Evolutionary conservation across 2,797 vertebrate genomes (phyloP), one percentile per base, ranked within the genome.

Genomic region (Gymnothorax reevesii): DNA sequence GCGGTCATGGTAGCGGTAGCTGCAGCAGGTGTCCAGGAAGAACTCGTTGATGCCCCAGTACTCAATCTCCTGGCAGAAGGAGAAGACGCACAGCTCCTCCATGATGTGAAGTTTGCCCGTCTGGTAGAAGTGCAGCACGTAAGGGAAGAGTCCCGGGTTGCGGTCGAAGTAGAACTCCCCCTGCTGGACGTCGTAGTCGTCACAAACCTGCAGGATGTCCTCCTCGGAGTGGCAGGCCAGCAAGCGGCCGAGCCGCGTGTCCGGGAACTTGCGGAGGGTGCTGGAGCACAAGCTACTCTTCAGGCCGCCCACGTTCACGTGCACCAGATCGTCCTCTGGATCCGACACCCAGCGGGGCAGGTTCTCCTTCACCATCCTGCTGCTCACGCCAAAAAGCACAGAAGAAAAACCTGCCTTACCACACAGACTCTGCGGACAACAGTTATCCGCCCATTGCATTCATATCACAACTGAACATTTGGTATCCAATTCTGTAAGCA

Each of bases 41-140:
- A 97, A 97, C 88, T 99, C 98, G 0, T 98, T 98, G 95, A 99
- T 98, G 92, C 98, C 98, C 98, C 98, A 99, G 92, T 99, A 99
- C 92, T 99, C 98, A 0, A 99, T 98, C 95, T 99, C 98, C 94
- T 99, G 98, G 92, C 97, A 98, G 93, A 99, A 99, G 91, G 98
- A 99, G 94, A 99, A 99, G 89, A 99, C 97, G 0, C 98, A 99
- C 88, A 99, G 94, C 94, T 99, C 98, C 77, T 99, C 98, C 95
- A 98, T 98, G 92, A 99, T 95, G 27, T 99, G 98, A 85, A 99
- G 96, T 92, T 97, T 98, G 6, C 98, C 98, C 0, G 98, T 99
- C 93, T 98, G 97, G 92, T 99, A 99, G 91, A 99, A 99, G 91
- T 99, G 97, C 25, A 99, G 96, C 69, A 99, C 96, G 0, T 98